Evolutionary conservation across 2,797 vertebrate species (phyloP).

Genomic region (Triplophysa yarkandensis): DNA sequence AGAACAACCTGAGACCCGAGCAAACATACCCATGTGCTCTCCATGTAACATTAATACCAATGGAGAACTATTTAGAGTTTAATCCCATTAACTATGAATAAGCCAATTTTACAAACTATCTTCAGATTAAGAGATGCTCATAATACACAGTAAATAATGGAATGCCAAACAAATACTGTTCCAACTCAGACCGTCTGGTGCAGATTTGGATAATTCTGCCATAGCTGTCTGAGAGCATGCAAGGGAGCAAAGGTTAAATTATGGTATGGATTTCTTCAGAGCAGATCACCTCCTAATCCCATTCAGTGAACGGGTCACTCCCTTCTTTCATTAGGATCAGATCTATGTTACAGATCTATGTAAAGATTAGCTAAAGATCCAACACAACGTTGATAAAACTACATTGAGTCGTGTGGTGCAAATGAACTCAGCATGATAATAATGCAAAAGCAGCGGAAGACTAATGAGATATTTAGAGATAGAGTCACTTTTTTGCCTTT

Average conservation of each 20-base stretch:
- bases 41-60: not conserved
- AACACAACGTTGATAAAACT: constrained; percentile 15
- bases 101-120: constrained; percentile 32
- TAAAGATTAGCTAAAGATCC: constrained; percentile 48
- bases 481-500: not conserved
- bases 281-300: constrained; percentile 66
- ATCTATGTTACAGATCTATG: constrained; percentile 35
- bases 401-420: not conserved
- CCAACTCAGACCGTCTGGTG: constrained; percentile 67
- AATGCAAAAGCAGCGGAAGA: constrained; percentile 16
- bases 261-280: constrained; percentile 68
- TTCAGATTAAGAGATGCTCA: constrained; percentile 61
- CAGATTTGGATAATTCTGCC: constrained; percentile 68
- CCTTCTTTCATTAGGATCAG: constrained; percentile 31
- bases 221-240: constrained; percentile 64
- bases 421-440: not conserved
- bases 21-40: not conserved
- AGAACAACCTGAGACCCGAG: not conserved
- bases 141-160: constrained; percentile 26
- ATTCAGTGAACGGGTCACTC: constrained; percentile 62
- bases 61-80: not conserved
- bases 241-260: constrained; percentile 73
- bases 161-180: constrained; percentile 54
- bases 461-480: constrained; percentile 29
- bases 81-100: not conserved